Conservation (phyloP, 2,113 vertebrate species). For the Gopherus evgoodei region DNA sequence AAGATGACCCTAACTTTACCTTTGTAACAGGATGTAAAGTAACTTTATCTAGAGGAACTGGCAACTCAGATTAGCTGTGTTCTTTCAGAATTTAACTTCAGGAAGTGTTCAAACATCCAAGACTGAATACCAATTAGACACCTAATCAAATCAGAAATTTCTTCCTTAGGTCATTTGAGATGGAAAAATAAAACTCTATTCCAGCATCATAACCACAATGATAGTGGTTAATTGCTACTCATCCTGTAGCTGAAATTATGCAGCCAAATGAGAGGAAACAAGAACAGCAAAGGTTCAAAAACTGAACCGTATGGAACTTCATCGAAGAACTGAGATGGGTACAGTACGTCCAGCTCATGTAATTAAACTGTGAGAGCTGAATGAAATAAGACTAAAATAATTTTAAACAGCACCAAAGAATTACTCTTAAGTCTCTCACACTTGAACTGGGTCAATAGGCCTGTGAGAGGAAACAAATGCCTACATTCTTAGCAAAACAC, state of each 20-base stretch:
- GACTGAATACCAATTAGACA: background rate
- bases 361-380: background rate
- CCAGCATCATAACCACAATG: background rate
- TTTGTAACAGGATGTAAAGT: background rate
- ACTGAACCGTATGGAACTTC: background rate
- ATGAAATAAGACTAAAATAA: background rate
- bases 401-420: background rate
- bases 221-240: background rate
- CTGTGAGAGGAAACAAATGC: background rate
- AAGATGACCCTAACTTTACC: background rate
- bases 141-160: background rate
- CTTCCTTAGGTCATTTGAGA: background rate
- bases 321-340: background rate
- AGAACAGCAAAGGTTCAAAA: background rate
- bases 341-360: background rate
- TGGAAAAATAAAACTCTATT: background rate
- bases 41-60: background rate
- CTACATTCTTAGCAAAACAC: slow-evolving; percentile 5
- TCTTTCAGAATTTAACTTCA: slow-evolving; percentile 8
- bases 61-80: background rate
- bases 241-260: background rate
- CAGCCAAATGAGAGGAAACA: background rate
- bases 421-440: background rate
- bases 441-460: background rate
- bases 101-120: slow-evolving; percentile 14